Percentiles rank a stretch among this genome's conserved stretches.
Conservation (phyloP, 2,113 vertebrate species). For the Dicrurus megarhynchus region DNA sequence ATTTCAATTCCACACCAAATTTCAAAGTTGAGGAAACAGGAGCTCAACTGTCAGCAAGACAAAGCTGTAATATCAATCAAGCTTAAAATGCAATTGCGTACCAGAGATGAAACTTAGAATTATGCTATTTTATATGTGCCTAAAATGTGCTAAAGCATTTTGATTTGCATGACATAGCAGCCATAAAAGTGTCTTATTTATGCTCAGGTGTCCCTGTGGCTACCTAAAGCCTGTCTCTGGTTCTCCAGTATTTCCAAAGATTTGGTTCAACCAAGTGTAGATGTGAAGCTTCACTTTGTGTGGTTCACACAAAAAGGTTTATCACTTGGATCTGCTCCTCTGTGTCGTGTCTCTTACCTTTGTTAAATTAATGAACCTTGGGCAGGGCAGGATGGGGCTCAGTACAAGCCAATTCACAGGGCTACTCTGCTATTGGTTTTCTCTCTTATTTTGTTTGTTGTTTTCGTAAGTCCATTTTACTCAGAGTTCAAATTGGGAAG, state of each 20-base stretch:
- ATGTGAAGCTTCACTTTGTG: neutral
- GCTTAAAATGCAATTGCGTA: neutral
- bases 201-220: neutral
- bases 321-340: neutral
- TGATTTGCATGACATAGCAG: neutral
- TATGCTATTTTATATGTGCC: neutral
- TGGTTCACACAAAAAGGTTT: neutral
- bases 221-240: neutral
- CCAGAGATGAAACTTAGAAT: neutral
- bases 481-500: too few species aligned
- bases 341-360: neutral
- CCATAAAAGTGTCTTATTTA: neutral
- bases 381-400: neutral
- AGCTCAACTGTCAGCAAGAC: neutral
- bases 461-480: too few species aligned
- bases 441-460: too few species aligned
- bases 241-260: neutral
- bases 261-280: neutral
- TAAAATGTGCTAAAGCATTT: neutral
- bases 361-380: neutral
- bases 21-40: neutral
- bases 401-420: accelerated
- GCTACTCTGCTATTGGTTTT: too few species aligned
- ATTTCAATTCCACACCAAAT: neutral
- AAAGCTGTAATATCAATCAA: neutral